A percentile compares a stretch with the other conserved stretches of the same genome.
Conservation (phyloP, 1,140 invertebrate genomes). For the Conus ventricosus region DNA sequence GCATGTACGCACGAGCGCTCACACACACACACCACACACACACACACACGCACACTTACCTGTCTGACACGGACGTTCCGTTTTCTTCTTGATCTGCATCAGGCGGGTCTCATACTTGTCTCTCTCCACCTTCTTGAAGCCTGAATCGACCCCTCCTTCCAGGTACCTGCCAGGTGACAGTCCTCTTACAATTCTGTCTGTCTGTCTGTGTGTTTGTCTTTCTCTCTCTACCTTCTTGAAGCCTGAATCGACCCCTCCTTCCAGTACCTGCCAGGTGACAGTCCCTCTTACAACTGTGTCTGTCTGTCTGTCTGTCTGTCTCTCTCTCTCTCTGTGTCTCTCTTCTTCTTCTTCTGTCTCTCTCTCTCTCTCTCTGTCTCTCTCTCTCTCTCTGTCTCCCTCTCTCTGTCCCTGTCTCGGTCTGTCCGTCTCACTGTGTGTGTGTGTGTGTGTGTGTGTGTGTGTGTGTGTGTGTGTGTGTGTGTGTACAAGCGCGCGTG, state of each 20-base stretch:
- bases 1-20: too few relatives aligned
- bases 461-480: too few relatives aligned
- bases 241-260: background rate
- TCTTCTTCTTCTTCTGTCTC: background rate
- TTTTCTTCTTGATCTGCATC: constrained; percentile 91
- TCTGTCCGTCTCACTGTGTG: too few relatives aligned
- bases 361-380: background rate
- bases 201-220: background rate
- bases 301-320: background rate
- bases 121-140: constrained; percentile 87
- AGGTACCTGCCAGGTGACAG: constrained; percentile 78
- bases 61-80: constrained; percentile 87
- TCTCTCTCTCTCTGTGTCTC: background rate
- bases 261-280: background rate
- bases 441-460: too few relatives aligned
- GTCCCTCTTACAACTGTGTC: background rate
- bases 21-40: too few relatives aligned
- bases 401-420: too few relatives aligned
- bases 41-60: constrained; percentile 70
- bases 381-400: too few relatives aligned
- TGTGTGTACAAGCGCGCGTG: too few relatives aligned
- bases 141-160: constrained; percentile 87
- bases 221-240: background rate
- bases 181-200: too few relatives aligned
- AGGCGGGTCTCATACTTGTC: constrained; percentile 81